A percentile compares a stretch with the other conserved stretches of the same genome.
Conservation (phyloP, 2,797 vertebrate species). For the Pangasius larnaudii region DNA sequence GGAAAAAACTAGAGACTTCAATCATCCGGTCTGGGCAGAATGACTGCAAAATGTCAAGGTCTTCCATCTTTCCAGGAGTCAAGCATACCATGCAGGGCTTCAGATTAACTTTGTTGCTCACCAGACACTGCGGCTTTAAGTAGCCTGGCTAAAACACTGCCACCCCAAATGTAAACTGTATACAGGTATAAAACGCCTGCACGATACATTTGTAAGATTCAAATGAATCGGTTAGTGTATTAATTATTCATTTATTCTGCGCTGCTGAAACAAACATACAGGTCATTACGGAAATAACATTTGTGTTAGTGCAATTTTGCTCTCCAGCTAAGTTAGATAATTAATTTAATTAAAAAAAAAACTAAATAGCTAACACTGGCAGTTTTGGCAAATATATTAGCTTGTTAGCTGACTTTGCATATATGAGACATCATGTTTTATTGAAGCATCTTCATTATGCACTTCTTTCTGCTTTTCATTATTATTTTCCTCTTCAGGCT, state of each 20-base stretch:
- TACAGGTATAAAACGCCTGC: background rate
- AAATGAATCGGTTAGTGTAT: background rate
- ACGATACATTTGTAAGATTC: background rate
- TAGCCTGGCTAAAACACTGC: background rate
- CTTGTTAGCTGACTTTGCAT: background rate
- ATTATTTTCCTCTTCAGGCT: no score
- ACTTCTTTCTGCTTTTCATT: background rate
- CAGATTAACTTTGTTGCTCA: no score
- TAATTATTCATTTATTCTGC: background rate
- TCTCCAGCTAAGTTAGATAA: no score
- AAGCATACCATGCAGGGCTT: conserved; percentile 1
- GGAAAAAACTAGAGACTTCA: conserved; percentile 9
- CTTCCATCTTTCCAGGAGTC: conserved; percentile 47
- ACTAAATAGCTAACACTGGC: background rate
- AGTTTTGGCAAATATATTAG: background rate
- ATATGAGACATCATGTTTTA: background rate
- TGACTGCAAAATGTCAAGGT: conserved; percentile 51
- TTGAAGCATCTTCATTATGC: background rate
- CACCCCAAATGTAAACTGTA: background rate
- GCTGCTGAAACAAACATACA: background rate
- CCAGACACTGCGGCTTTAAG: background rate
- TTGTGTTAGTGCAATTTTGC: background rate
- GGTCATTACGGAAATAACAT: background rate
- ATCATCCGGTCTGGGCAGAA: conserved; percentile 19
- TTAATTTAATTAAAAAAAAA: background rate